Base-by-base conservation (phyloP, 2,888 invertebrate genomes). In the Biston betularia region DNA sequence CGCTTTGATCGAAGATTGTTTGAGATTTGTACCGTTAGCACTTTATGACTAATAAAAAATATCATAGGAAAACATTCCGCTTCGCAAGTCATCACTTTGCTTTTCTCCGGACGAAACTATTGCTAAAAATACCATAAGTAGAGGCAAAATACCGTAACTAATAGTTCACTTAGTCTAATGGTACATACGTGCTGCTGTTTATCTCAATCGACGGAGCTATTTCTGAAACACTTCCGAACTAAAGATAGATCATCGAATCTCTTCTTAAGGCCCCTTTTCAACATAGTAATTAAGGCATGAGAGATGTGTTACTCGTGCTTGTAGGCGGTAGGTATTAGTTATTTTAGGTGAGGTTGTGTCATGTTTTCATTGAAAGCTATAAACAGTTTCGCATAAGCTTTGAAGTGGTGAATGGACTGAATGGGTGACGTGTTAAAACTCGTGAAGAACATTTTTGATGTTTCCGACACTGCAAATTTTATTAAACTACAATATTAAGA, bases 231-330 rank as follows among this genome's bases (percentile, higher is more conserved):
- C 58, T 68, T 64, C 56, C 49, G 64, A 50, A 48, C 63, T 15
- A 63, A 61, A 71, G 49, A 71, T 71, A 69, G 68, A 64, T 58
- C 58, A 53, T 61, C 15, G 52, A 68, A 65, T 59, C 64, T 65
- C 44, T 58, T 54, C 64, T 49, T 65, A 65, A 65, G 63, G 59
- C 65, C 62, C 66, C 62, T 60, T 66, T 66, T 70, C 68, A 65
- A 49, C 68, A 11, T n/a, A n/a, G 56, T 66, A 70, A 70, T 70
- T 63, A 67, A 58, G 58, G 58, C 33, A 45, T 62, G 59, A 67
- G 54, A 55, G 42, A 66, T 61, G 38, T 52, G 38, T 46, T 62
- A 48, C 62, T 53, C 44, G 12, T 48, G 48, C 34, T 59, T 46
- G 40, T 48, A 50, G 38, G 35, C 52, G 52, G 52, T 50, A 10